Conservation (phyloP, 2,797 vertebrate genomes). For the Phalloptychus januarius region DNA sequence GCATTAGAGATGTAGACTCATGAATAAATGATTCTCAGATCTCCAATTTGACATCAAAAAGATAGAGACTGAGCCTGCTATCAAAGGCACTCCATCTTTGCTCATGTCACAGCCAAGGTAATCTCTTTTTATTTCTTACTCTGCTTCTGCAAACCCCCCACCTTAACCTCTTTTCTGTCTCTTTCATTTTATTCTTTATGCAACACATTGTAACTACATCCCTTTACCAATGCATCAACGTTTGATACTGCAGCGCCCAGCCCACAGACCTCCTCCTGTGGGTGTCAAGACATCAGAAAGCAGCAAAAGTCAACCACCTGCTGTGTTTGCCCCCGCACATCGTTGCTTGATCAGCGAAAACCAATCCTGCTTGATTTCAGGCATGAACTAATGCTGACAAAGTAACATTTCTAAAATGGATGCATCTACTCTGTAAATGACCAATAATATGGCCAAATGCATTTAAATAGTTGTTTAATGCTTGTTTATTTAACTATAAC, state of each 20-base stretch:
- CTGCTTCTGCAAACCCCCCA: neutral
- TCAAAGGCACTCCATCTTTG: constrained; percentile 58
- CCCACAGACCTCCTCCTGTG: constrained; percentile 60
- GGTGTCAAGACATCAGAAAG: constrained; percentile 71
- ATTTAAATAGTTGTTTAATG: neutral
- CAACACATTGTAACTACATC: constrained; percentile 71
- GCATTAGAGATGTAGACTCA: constrained; percentile 58
- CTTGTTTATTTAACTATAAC: neutral
- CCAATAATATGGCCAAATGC: neutral
- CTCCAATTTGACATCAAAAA: constrained; percentile 66
- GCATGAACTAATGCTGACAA: constrained; percentile 43
- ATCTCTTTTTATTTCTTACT: constrained; percentile 49
- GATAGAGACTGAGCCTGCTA: constrained; percentile 43
- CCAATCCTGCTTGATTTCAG: constrained; percentile 38
- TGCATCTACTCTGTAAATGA: neutral
- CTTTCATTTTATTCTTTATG: constrained; percentile 52
- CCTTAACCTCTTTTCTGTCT: constrained; percentile 17
- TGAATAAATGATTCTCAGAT: constrained; percentile 70
- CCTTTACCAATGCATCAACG: constrained; percentile 34
- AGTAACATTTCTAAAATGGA: constrained; percentile 33
- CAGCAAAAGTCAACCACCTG: constrained; percentile 58
- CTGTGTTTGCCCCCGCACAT: constrained; percentile 51
- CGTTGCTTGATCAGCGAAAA: constrained; percentile 58
- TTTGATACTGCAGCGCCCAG: constrained; percentile 57
- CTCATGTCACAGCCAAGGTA: constrained; percentile 54